These are phyloP conservation scores for Caenorhabditis sp. DNA, from an alignment of 2,888 invertebrate species.

Conservation along the genomic window DNA sequence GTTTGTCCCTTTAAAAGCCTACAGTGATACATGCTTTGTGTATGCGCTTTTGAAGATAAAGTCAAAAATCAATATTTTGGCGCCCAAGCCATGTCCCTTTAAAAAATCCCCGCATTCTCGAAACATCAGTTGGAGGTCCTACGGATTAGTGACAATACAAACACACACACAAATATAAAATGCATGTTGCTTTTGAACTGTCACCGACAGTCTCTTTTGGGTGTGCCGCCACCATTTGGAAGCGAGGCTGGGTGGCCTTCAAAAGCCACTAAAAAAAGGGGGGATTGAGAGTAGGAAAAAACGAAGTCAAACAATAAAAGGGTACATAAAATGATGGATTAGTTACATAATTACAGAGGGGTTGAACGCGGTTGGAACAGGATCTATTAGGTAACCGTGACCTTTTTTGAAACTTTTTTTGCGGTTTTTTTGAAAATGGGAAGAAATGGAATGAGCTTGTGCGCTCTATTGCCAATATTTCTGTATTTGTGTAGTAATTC, in stretches of 20 bases:
- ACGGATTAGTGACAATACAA: neutral
- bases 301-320: neutral
- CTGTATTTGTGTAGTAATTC: too few relatives aligned
- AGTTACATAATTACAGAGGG: conserved; percentile 9
- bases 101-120: too few relatives aligned
- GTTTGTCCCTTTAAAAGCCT: too few relatives aligned
- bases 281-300: too few relatives aligned
- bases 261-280: conserved; percentile 13
- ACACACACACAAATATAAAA: neutral
- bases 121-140: too few relatives aligned
- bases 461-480: too few relatives aligned
- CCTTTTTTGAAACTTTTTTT: neutral
- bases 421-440: too few relatives aligned
- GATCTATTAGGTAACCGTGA: neutral
- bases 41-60: too few relatives aligned
- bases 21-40: too few relatives aligned
- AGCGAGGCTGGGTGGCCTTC: too few relatives aligned
- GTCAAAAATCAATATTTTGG: too few relatives aligned
- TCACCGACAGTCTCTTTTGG: neutral
- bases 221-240: neutral
- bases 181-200: neutral
- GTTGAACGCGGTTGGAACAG: neutral
- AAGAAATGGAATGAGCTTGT: too few relatives aligned
- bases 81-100: neutral
- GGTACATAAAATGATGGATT: conserved; percentile 30